Conservation (phyloP, 2,113 vertebrate species). For the Seriola rivoliana region DNA sequence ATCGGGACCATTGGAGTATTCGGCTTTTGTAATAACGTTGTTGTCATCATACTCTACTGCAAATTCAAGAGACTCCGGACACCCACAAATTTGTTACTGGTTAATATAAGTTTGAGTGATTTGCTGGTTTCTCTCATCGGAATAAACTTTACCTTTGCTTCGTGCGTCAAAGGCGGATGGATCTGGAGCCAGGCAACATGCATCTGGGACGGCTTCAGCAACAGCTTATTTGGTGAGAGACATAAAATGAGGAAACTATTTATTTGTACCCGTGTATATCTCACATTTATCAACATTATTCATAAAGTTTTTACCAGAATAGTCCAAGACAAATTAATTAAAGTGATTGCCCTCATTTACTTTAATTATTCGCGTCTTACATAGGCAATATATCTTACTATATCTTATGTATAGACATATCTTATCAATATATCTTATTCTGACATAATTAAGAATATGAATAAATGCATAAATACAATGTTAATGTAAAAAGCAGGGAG, state of each 20-base stretch:
- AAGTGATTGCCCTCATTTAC: background rate
- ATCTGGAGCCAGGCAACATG: constrained; percentile 88
- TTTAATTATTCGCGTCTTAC: background rate
- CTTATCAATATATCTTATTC: background rate
- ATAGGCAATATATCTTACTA: background rate
- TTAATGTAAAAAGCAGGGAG: background rate
- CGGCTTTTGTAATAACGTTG: constrained; percentile 89
- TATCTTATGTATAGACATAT: too few species aligned
- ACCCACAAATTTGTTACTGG: constrained; percentile 88
- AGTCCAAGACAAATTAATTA: background rate
- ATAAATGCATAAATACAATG: too few species aligned
- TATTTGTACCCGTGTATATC: too few species aligned
- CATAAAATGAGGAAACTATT: background rate
- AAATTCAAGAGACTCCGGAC: constrained; percentile 89
- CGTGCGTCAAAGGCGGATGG: constrained; percentile 90
- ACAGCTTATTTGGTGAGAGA: constrained; percentile 92
- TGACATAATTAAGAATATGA: background rate
- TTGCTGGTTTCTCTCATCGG: constrained; percentile 89
- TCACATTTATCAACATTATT: background rate
- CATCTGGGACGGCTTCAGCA: constrained; percentile 93
- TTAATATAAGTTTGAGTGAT: constrained; percentile 91
- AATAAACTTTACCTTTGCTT: constrained; percentile 88
- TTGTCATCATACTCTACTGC: constrained; percentile 89
- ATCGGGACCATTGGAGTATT: constrained; percentile 88
- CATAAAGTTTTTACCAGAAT: background rate